Evolutionary conservation across 2,888 invertebrate species (phyloP).

Genomic region (Drosophila monieri): DNA sequence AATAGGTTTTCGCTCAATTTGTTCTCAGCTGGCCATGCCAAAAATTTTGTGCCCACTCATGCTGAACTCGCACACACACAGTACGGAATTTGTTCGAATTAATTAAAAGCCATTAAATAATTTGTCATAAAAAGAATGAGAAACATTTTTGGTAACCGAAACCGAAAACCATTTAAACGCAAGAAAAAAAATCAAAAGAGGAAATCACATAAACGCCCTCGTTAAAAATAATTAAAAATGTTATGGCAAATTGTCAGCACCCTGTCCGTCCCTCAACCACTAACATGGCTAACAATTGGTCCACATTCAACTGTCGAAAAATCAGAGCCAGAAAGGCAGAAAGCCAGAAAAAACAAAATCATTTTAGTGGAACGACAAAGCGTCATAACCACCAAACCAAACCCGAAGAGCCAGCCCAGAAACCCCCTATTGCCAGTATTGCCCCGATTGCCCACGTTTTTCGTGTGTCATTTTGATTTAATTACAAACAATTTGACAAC

Average conservation of each 20-base stretch:
- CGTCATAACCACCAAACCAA: slow-evolving; percentile 46
- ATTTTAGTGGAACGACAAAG: slow-evolving; percentile 69
- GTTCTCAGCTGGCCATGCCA: slow-evolving; percentile 26
- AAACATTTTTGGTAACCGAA: slow-evolving; percentile 41
- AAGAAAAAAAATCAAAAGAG: not conserved
- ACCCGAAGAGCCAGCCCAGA: not conserved
- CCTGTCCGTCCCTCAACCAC: slow-evolving; percentile 36
- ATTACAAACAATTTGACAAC: slow-evolving; percentile 80
- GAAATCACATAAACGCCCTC: slow-evolving; percentile 75
- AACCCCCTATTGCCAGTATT: not conserved
- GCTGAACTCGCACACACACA: slow-evolving; percentile 29
- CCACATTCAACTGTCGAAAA: slow-evolving; percentile 65
- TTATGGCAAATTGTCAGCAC: slow-evolving; percentile 77
- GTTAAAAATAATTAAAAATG: slow-evolving; percentile 75
- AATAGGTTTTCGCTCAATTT: slow-evolving; percentile 24
- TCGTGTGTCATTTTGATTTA: slow-evolving; percentile 75
- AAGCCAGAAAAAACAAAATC: slow-evolving; percentile 55
- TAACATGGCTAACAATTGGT: slow-evolving; percentile 70
- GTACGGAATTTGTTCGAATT: slow-evolving; percentile 53
- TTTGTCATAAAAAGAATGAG: slow-evolving; percentile 67
- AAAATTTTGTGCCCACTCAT: slow-evolving; percentile 61
- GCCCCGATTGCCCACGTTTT: slow-evolving; percentile 32
- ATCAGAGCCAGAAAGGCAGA: slow-evolving; percentile 10
- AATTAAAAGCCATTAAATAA: slow-evolving; percentile 75
- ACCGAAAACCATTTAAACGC: slow-evolving; percentile 11